Evolutionary conservation across 1,140 invertebrate genomes (phyloP), one percentile per base, ranked within the genome.

Genomic region (Anoplophora glabripennis): DNA sequence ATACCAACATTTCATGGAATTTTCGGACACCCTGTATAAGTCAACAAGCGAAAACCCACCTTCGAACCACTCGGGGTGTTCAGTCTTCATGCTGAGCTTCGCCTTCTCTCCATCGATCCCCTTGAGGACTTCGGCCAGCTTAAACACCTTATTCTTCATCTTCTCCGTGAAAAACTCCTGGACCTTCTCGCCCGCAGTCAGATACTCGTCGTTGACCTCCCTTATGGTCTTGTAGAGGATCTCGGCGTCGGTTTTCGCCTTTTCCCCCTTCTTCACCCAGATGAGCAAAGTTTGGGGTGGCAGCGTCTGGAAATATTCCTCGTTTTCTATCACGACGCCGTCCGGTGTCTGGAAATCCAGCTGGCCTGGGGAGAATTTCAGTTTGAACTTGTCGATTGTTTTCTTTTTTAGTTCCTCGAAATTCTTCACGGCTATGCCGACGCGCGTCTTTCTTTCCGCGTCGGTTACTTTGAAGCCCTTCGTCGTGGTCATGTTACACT

Each of bases 21-120:
- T 3, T 28, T 5, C 3, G 21, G 21, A 28, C 21, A 28, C 5
- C 21, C 21, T 28, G 21, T 28, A 28, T 28, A 28, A n/a, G n/a
- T n/a, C 5, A 28, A 28, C 2, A 28, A 28, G 21, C 5, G 21
- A 28, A 28, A 28, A 28, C 21, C 21, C 5, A 79, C 84, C 86
- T 75, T 83, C 75, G 74, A 90, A 90, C 89, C 89, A 90, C 56
- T 84, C 84, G 3, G 84, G 79, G 76, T 90, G 85, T 53, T 89
- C 82, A 12, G 74, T 73, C 58, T 80, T 82, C 3, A 77, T 75
- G 64, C 85, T 88, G 14, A 80, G 71, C 57, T 76, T 63, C 0
- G 80, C 80, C 34, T 79, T 82, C 2, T 80, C 77, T 41, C 83
- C 77, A 66, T 84, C 79, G 61, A 72, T 76, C 67, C 57, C 75